Conservation (phyloP, 2,888 invertebrate species). For the Meliscaeva auricollis region DNA sequence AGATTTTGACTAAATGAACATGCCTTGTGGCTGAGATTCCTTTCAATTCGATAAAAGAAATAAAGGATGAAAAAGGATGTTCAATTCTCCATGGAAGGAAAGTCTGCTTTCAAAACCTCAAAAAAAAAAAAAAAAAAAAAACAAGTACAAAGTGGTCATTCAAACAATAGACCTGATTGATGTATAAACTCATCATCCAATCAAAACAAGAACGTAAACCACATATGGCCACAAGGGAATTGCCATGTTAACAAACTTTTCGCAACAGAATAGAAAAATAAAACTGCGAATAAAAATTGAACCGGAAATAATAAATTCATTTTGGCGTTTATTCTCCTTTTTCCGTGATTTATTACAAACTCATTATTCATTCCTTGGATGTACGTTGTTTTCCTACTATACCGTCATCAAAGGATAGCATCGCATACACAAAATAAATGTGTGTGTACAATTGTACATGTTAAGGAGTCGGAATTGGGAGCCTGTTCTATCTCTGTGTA, state of each 20-base stretch:
- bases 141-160: too few relatives aligned
- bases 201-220: slow-evolving; percentile 4
- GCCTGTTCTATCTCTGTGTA: background rate
- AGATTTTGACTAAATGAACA: background rate
- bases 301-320: slow-evolving; percentile 48
- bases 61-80: background rate
- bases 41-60: too few relatives aligned
- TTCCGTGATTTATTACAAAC: slow-evolving; percentile 58
- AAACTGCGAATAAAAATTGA: slow-evolving; percentile 22
- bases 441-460: background rate
- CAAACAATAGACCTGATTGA: background rate
- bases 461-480: background rate
- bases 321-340: slow-evolving; percentile 47
- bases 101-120: too few relatives aligned
- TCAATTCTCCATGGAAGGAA: too few relatives aligned
- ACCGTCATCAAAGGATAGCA: background rate
- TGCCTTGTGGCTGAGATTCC: too few relatives aligned
- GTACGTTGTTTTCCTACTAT: background rate
- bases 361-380: slow-evolving; percentile 62
- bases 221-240: slow-evolving; percentile 4
- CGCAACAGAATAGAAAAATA: background rate
- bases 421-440: slow-evolving; percentile 14
- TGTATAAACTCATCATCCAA: slow-evolving; percentile 23
- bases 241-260: slow-evolving; percentile 40
- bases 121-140: too few relatives aligned